Conservation (phyloP, 1,140 invertebrate species). For the Chlorops oryzae region DNA sequence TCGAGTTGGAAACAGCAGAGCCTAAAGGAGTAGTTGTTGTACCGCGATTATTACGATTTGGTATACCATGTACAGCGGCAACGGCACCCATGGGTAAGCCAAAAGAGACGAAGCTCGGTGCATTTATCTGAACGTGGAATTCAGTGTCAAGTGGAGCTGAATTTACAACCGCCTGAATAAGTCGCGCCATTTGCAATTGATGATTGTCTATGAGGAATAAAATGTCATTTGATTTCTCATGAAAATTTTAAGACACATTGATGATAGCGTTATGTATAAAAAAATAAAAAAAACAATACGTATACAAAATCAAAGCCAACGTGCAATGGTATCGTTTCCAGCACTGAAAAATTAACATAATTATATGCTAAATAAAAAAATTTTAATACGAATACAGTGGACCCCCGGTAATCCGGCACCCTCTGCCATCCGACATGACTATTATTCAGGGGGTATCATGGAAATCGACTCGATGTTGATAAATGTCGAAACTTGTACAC, state of each 20-base stretch:
- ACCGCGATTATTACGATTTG: constrained; percentile 21
- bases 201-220: constrained; percentile 27
- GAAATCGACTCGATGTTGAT: no score
- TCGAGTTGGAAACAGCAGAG: no score
- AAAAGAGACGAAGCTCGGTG: constrained; percentile 37
- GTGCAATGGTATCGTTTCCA: no score
- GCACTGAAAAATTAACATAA: no score
- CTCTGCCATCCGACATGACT: no score
- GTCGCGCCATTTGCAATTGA: constrained; percentile 45
- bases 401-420: no score
- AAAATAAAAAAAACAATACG: neutral
- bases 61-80: constrained; percentile 37
- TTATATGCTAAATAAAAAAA: no score
- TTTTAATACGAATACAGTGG: no score
- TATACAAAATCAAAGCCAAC: constrained; percentile 3
- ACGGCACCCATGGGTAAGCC: constrained; percentile 45
- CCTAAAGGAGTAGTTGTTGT: constrained; percentile 15
- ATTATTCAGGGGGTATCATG: no score
- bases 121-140: constrained; percentile 37
- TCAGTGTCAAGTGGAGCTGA: constrained; percentile 29
- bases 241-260: neutral
- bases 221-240: neutral
- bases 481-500: no score
- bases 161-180: constrained; percentile 56
- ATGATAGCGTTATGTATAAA: neutral